Evolutionary conservation across 2,888 invertebrate genomes (phyloP).

Genomic region (Drosophila yooni): DNA sequence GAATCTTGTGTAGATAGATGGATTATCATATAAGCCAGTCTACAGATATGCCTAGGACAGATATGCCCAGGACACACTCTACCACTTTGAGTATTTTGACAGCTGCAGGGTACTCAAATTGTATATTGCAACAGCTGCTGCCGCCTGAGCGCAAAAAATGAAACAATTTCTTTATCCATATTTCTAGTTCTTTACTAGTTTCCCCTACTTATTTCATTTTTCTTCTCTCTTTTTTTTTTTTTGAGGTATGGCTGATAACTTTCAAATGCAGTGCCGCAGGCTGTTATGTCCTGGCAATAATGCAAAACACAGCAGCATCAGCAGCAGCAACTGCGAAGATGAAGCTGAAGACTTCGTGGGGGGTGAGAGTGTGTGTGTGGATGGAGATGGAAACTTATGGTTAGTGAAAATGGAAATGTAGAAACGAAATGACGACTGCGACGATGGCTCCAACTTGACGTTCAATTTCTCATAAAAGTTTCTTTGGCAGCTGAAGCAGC

Average conservation of each 20-base stretch:
- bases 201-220: not conserved
- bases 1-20: too few relatives aligned
- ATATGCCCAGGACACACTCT: not conserved
- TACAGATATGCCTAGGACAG: not conserved
- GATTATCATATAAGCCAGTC: not conserved
- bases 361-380: not conserved
- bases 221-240: constrained; percentile 2
- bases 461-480: constrained; percentile 78
- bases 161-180: constrained; percentile 59
- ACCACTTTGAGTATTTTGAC: not conserved
- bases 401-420: constrained; percentile 15
- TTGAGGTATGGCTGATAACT: constrained; percentile 62
- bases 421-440: not conserved
- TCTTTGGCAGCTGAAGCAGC: constrained; percentile 54
- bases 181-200: constrained; percentile 53
- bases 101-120: constrained; percentile 25
- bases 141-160: constrained; percentile 33
- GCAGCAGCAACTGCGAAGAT: constrained; percentile 25
- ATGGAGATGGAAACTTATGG: not conserved
- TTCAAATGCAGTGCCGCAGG: constrained; percentile 78
- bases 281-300: constrained; percentile 75
- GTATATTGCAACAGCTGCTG: constrained; percentile 60
- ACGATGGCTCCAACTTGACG: constrained; percentile 53
- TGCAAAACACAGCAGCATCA: constrained; percentile 64
- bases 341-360: constrained; percentile 7